Conservation (phyloP, 1,140 invertebrate genomes). For the Hyles vespertilio region DNA sequence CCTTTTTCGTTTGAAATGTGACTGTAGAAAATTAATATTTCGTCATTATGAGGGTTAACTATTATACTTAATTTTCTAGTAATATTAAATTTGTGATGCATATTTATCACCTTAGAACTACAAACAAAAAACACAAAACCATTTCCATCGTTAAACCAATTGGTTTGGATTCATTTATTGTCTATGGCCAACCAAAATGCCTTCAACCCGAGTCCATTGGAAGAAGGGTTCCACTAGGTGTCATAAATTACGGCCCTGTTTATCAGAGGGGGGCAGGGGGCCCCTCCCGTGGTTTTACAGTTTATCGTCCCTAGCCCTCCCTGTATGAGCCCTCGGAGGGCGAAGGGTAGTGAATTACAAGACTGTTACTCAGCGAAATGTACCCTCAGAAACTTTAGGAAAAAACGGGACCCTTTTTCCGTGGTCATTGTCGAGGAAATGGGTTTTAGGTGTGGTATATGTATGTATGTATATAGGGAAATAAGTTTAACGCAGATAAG, state of each 20-base stretch:
- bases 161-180: too few species aligned
- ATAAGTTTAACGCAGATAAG: too few species aligned
- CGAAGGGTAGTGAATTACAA: conserved; percentile 49
- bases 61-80: too few species aligned
- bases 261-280: conserved; percentile 39
- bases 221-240: conserved; percentile 55
- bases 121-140: too few species aligned
- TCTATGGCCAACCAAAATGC: too few species aligned
- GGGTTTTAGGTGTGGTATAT: not conserved
- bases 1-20: too few species aligned
- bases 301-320: conserved; percentile 50
- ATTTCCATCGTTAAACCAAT: too few species aligned
- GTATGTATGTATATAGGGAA: too few species aligned
- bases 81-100: too few species aligned
- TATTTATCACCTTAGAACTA: too few species aligned
- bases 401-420: conserved; percentile 19
- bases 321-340: conserved; percentile 40
- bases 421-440: conserved; percentile 9
- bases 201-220: conserved; percentile 28
- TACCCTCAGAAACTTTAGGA: conserved; percentile 31
- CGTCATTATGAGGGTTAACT: too few species aligned
- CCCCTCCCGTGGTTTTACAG: conserved; percentile 56
- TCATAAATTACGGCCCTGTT: conserved; percentile 65
- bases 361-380: conserved; percentile 48
- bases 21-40: too few species aligned